These are phyloP conservation scores for Adoxophyes honmai DNA, from an alignment of 1,140 invertebrate genomes.

Conservation along the genomic window DNA sequence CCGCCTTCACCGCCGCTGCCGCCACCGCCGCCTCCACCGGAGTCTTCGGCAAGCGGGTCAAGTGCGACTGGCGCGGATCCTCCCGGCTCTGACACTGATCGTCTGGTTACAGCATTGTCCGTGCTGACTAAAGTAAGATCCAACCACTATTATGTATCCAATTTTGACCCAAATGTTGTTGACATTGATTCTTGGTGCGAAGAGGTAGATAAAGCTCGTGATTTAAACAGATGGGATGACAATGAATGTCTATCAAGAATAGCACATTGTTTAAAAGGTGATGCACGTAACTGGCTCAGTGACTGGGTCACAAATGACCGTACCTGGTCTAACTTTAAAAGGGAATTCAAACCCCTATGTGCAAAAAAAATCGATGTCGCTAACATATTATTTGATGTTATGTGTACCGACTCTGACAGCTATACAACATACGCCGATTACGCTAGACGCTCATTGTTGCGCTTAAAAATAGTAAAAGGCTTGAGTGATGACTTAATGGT, in stretches of 20 bases:
- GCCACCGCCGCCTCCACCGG: no score
- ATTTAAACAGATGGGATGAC: constrained; percentile 10
- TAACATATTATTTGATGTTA: constrained; percentile 6
- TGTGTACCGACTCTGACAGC: constrained; percentile 10
- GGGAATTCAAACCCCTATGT: constrained; percentile 17
- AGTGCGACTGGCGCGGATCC: no score
- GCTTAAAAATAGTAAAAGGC: not conserved
- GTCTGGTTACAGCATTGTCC: no score
- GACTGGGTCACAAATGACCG: constrained; percentile 16
- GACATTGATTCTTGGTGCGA: constrained; percentile 14
- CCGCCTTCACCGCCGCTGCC: no score
- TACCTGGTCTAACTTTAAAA: constrained; percentile 6
- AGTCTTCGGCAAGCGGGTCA: no score
- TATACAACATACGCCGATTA: constrained; percentile 15
- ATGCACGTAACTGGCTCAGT: constrained; percentile 1
- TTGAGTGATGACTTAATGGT: no score
- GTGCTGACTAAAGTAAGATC: no score
- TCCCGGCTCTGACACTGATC: no score
- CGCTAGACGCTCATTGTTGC: constrained; percentile 10
- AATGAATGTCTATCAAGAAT: constrained; percentile 16
- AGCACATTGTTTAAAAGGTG: constrained; percentile 9
- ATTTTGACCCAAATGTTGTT: constrained; percentile 14
- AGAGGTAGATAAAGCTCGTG: constrained; percentile 12
- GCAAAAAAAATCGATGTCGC: not conserved
- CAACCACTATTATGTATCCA: constrained; percentile 14